Evolutionary conservation across 2,113 vertebrate genomes (phyloP).

Genomic region (Microtus ochrogaster): DNA sequence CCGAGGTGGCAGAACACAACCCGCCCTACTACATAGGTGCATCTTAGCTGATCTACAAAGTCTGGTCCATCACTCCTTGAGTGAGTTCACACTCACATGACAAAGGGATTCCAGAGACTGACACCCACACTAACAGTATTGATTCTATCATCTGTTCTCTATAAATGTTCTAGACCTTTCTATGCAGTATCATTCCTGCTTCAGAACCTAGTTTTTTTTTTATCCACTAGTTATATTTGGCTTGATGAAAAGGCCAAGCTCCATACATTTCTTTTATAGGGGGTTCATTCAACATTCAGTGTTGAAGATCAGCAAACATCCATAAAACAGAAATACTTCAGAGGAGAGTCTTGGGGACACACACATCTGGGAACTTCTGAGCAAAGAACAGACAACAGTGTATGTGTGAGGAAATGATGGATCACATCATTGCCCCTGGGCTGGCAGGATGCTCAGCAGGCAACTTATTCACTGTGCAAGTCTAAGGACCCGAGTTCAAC

Average conservation of each 20-base stretch:
- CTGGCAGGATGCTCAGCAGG: background rate
- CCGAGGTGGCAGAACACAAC: too few species aligned
- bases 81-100: background rate
- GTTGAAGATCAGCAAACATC: background rate
- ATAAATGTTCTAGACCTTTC: background rate
- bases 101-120: fast-evolving
- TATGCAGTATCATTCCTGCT: background rate
- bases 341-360: background rate
- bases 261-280: background rate
- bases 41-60: background rate
- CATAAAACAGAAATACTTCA: background rate
- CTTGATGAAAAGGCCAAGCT: background rate
- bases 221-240: background rate
- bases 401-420: background rate
- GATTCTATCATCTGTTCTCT: background rate
- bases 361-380: background rate
- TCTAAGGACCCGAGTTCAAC: background rate
- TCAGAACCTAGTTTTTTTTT: background rate
- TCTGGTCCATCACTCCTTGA: background rate
- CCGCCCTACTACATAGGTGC: too few species aligned
- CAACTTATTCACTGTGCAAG: too few species aligned
- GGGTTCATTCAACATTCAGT: background rate
- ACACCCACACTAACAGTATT: too few species aligned
- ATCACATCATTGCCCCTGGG: background rate
- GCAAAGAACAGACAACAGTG: background rate